Conservation (phyloP, 2,113 vertebrate genomes). For the Nycticorax nycticorax region DNA sequence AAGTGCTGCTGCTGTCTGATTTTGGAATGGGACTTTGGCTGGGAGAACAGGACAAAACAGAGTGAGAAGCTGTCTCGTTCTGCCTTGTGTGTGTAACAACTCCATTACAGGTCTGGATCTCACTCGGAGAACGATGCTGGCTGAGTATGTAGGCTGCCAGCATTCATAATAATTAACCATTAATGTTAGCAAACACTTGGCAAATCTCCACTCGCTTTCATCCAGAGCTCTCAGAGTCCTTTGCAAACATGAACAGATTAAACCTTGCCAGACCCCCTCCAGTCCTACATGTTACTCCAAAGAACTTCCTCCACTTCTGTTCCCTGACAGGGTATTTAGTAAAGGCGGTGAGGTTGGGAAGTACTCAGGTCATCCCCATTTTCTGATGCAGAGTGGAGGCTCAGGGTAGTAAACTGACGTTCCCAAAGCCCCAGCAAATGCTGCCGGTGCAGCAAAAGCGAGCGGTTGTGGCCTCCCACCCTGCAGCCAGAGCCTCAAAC, state of each 20-base stretch:
- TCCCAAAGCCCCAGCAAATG: rapidly evolving
- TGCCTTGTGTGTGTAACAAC: background rate
- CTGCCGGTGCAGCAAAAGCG: background rate
- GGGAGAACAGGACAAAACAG: background rate
- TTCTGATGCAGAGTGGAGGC: background rate
- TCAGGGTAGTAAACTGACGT: background rate
- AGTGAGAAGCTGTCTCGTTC: background rate
- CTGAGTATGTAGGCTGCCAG: slow-evolving; percentile 20
- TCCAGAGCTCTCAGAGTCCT: background rate
- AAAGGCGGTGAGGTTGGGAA: rapidly evolving
- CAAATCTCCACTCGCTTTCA: slow-evolving; percentile 26
- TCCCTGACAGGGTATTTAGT: background rate
- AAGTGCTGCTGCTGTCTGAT: slow-evolving; percentile 1
- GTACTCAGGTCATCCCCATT: background rate
- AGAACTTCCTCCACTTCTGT: background rate
- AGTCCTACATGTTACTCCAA: background rate
- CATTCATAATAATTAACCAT: slow-evolving; percentile 52
- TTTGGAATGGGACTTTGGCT: slow-evolving; percentile 31
- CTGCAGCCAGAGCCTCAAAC: background rate
- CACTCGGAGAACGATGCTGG: background rate
- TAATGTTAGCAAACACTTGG: slow-evolving; percentile 62
- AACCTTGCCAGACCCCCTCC: slow-evolving; percentile 7
- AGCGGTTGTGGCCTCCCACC: background rate
- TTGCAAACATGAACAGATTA: slow-evolving; percentile 10
- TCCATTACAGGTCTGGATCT: slow-evolving; percentile 34